Evolutionary conservation across 2,797 vertebrate species (phyloP), one percentile per base, ranked within the genome.

Genomic region (Ctenosaura bakeri): DNA sequence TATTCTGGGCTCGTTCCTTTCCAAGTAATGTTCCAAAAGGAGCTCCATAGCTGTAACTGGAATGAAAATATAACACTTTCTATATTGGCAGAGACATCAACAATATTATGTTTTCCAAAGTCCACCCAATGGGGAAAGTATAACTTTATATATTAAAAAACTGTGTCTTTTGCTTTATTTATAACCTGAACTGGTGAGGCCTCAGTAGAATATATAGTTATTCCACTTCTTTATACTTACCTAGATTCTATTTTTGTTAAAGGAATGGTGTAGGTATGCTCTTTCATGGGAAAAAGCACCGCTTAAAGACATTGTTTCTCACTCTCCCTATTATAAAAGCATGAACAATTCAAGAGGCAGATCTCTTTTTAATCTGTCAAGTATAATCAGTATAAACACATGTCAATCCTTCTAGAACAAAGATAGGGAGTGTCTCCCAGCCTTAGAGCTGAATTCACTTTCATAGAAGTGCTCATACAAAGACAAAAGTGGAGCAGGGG

Each of bases 261-360:
- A 69, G 22, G 38, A 88, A 35, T 82, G 50, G 24, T 29, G 13
- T 66, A 89, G 62, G 38, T 54, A 54, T 46, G 22, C 35, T 88
- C 50, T 24, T 76, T 66, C 32, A 62, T 1, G 1, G 42, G 56
- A 59, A 85, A 87, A 86, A 56, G 0, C 14, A 38, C 38, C 89
- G 66, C 3, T 50, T 1, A 73, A 50, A 29, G 7, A 66, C 88
- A 74, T 38, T 73, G 42, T 32, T 38, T 46, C 18, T 64, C 35
- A 69, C 83, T 71, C 0, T 0, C 50, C 46, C 0, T 0, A 2
- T 86, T 59, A 12, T 1, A 83, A 73, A 76, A 62, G 29, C 7
- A 20, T 10, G 20, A 66, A 50, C 12, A 73, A 90, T 81, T 71
- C 16, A 74, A 14, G 46, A 71, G 6, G 24, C 4, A 42, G 18